Evolutionary conservation across 2,797 vertebrate genomes (phyloP).

Genomic region (Pantherophis alleghaniensis): DNA sequence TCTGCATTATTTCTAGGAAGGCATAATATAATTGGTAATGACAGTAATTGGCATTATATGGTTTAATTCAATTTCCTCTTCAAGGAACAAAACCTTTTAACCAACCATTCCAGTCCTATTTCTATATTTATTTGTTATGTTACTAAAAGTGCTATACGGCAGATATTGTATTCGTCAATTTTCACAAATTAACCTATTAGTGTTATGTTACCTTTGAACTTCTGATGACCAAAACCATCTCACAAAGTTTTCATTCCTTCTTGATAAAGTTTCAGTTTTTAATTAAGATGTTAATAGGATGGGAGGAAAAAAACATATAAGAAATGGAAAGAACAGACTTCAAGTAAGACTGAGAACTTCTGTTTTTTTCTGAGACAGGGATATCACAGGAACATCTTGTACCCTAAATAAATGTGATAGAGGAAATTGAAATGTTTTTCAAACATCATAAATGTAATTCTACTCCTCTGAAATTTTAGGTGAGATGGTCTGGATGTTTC

Average conservation of each 20-base stretch:
- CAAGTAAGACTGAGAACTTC: background rate
- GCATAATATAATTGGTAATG: constrained; percentile 76
- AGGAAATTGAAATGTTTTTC: background rate
- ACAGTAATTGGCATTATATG: constrained; percentile 81
- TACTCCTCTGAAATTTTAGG: background rate
- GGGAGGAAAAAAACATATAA: constrained; percentile 37
- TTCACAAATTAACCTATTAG: constrained; percentile 69
- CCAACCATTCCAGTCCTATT: constrained; percentile 73
- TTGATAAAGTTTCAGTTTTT: constrained; percentile 49
- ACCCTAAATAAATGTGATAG: background rate
- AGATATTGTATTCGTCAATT: constrained; percentile 69
- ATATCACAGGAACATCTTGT: background rate
- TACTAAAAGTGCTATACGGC: constrained; percentile 69
- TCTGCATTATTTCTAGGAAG: constrained; percentile 76
- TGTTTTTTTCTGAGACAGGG: background rate
- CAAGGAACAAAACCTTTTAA: constrained; percentile 80
- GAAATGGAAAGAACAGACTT: constrained; percentile 29
- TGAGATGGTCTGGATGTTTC: background rate
- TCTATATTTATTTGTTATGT: constrained; percentile 74
- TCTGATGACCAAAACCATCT: constrained; percentile 58
- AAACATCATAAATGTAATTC: background rate
- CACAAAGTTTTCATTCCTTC: constrained; percentile 43
- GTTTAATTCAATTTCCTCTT: constrained; percentile 80
- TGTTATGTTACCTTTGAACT: constrained; percentile 65
- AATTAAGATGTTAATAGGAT: constrained; percentile 49